A percentile compares a stretch with the other conserved stretches of the same genome.
Evolutionary conservation across 1,140 invertebrate species (phyloP).

Genomic region (Drosophila lini): DNA sequence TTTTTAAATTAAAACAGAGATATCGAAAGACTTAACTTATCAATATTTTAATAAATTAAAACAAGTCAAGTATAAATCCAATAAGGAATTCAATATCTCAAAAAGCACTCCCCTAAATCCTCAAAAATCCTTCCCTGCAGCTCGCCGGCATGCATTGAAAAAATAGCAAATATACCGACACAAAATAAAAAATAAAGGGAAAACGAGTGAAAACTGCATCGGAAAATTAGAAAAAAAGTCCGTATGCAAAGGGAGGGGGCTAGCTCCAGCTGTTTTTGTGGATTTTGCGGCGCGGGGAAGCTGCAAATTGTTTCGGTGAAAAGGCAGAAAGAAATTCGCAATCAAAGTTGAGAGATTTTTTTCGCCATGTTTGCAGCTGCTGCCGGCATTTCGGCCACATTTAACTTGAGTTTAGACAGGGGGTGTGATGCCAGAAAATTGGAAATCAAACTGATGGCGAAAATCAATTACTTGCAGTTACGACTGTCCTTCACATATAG

Average conservation of each 20-base stretch:
- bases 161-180: slow-evolving; percentile 7
- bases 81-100: not conserved
- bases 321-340: slow-evolving; percentile 67
- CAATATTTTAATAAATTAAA: not conserved
- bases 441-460: slow-evolving; percentile 67
- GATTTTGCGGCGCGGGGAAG: slow-evolving; percentile 19
- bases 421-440: slow-evolving; percentile 34
- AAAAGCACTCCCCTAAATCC: not conserved
- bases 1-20: not conserved
- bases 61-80: not conserved
- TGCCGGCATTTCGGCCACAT: slow-evolving; percentile 32
- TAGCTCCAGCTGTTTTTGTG: slow-evolving; percentile 26
- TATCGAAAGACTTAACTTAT: too few species aligned
- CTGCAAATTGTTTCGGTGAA: slow-evolving; percentile 55
- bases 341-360: slow-evolving; percentile 73
- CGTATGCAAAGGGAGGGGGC: not conserved
- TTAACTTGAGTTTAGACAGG: slow-evolving; percentile 27
- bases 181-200: slow-evolving; percentile 11
- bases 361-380: slow-evolving; percentile 16
- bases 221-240: slow-evolving; percentile 50
- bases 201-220: slow-evolving; percentile 43
- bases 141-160: slow-evolving; percentile 3
- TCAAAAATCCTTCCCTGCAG: slow-evolving; percentile 13
- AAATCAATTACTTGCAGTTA: slow-evolving; percentile 66
- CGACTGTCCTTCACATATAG: slow-evolving; percentile 16